Conservation (phyloP, 2,113 vertebrate genomes). For the Brevimyrus niger region DNA sequence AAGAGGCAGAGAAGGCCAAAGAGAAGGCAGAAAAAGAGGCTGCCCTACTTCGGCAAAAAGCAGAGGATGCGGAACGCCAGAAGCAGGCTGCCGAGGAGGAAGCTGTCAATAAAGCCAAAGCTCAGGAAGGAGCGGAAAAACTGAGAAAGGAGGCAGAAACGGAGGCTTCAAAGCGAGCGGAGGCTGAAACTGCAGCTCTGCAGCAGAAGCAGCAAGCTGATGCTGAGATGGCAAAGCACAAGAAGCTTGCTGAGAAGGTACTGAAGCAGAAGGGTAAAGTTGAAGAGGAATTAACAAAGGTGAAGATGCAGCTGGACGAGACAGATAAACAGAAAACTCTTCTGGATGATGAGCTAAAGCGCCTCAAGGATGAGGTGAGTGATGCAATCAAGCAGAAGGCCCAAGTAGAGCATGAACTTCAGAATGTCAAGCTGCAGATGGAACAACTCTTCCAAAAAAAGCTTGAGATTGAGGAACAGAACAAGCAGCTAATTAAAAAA, state of each 20-base stretch:
- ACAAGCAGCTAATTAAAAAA: conserved; percentile 75
- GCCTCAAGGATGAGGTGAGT: conserved; percentile 84
- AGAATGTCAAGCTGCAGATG: conserved; percentile 89
- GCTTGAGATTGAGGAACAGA: conserved; percentile 80
- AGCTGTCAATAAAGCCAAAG: conserved; percentile 65
- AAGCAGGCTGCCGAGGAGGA: conserved; percentile 74
- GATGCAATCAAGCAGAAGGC: conserved; percentile 79
- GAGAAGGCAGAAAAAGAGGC: conserved; percentile 79
- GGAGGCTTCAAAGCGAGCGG: conserved; percentile 73
- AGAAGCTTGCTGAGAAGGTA: conserved; percentile 81
- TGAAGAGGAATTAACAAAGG: conserved; percentile 83
- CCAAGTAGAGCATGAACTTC: conserved; percentile 86
- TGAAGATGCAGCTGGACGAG: conserved; percentile 81
- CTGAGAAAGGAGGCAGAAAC: conserved; percentile 85
- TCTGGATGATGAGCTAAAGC: conserved; percentile 84
- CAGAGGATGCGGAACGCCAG: conserved; percentile 81
- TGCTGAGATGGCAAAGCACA: conserved; percentile 87
- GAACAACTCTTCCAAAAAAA: conserved; percentile 90
- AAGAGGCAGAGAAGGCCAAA: conserved; percentile 76
- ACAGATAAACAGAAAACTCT: conserved; percentile 86
- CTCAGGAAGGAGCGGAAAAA: conserved; percentile 76
- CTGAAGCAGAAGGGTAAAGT: conserved; percentile 88
- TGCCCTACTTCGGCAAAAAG: conserved; percentile 68
- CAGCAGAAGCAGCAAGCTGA: conserved; percentile 83
- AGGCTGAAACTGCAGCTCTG: conserved; percentile 78